phyloP scores from a whole-genome alignment of 1,140 invertebrate species.

The Plutomurus gul region DNA sequence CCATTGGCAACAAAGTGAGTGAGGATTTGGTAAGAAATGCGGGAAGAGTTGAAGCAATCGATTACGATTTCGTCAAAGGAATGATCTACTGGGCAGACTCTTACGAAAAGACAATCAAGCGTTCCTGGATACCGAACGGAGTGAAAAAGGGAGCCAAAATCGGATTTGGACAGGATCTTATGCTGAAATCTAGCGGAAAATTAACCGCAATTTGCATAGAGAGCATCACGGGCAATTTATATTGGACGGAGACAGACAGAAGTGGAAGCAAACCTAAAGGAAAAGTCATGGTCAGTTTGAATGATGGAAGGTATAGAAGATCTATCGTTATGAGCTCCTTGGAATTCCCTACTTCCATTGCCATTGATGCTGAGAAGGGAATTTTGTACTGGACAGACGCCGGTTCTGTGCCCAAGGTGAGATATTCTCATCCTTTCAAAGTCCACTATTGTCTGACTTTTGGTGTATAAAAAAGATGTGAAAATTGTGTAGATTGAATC shows the following conservation, averaged over 20 bases:
- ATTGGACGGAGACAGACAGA: conserved; percentile 87
- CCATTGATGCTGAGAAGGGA: conserved; percentile 82
- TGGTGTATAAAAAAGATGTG: not conserved
- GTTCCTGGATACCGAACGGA: conserved; percentile 81
- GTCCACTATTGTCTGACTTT: not conserved
- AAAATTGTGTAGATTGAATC: conserved; percentile 69
- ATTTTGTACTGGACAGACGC: conserved; percentile 88
- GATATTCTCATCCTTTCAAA: not conserved
- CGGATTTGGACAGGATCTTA: conserved; percentile 85
- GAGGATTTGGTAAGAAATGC: conserved; percentile 78
- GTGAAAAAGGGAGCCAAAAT: conserved; percentile 69
- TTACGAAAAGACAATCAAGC: conserved; percentile 84
- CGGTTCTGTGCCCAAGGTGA: conserved; percentile 71
- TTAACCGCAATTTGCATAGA: conserved; percentile 85
- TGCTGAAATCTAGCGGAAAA: conserved; percentile 67
- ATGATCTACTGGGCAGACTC: conserved; percentile 81
- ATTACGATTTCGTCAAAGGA: conserved; percentile 68
- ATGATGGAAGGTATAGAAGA: conserved; percentile 85
- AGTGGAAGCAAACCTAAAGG: conserved; percentile 66
- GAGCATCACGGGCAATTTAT: conserved; percentile 89
- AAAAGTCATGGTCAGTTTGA: conserved; percentile 81
- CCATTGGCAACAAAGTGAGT: conserved; percentile 70
- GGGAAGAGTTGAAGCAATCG: conserved; percentile 83
- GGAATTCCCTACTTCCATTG: conserved; percentile 82
- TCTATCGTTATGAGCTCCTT: conserved; percentile 67